Evolutionary conservation across 2,113 vertebrate species (phyloP), one percentile per base, ranked within the genome.

Genomic region (Bettongia penicillata): DNA sequence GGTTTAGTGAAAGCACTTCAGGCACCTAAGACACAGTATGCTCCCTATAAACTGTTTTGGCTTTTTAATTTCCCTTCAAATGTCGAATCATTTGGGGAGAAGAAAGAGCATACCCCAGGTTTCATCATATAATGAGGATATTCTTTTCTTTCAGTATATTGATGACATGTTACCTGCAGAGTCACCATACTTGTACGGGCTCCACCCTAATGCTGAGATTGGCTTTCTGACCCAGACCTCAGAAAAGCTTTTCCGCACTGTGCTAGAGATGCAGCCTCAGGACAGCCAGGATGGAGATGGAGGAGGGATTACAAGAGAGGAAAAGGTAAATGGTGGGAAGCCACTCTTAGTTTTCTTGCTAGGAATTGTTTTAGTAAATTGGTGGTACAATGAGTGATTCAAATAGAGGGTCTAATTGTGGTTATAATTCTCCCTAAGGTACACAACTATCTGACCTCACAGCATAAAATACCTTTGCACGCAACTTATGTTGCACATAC

Each of bases 141-240:
- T 91, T 53, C 12, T 95, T 94, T 49, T 26, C 37, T 96, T 97
- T 5, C 98, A 99, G 99, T 99, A 99, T 97, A 99, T 99, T 0
- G 99, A 99, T 0, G 98, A 99, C 0, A 84, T 95, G 22, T 97
- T 99, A 47, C 99, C 99, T 8, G 92, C 99, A 0, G 99, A 99
- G 97, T 99, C 99, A 0, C 99, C 99, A 0, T 98, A 99, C 92
- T 99, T 99, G 16, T 99, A 99, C 0, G 99, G 99, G 51, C 99
- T 99, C 53, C 99, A 99, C 91, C 99, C 99, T 51, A 99, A 99
- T 0, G 99, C 99, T 0, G 99, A 99, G 99, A 99, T 99, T 4
- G 99, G 99, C 31, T 99, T 99, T 98, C 99, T 99, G 1, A 99
- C 99, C 0, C 99, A 99, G 97, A 99, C 99, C 1, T 99, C 99